Evolutionary conservation across 1,140 invertebrate genomes (phyloP), one percentile per base, ranked within the genome.

Genomic region (Drosophila busckii): DNA sequence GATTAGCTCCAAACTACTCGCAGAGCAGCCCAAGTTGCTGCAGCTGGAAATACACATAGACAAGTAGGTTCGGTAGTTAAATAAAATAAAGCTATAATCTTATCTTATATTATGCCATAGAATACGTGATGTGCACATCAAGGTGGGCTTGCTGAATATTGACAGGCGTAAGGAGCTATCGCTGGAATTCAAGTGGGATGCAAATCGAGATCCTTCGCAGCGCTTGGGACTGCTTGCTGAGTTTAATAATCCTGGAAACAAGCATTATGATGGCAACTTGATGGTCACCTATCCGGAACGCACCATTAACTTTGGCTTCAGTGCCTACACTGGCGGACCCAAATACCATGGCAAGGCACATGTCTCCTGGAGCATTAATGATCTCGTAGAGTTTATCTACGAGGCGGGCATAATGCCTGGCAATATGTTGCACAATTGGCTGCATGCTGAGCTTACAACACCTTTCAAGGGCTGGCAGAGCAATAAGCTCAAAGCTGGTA

Each of bases 121-220:
- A 71, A 88, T 93, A 52, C 89, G 93, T 31, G 94, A 95, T 78
- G 88, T 95, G n/a, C 91, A 92, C 54, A 70, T 95, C 9, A 89
- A 90, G 1, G 85, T 92, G 37, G 90, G 89, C 17, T 89, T 90
- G 0, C 87, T 90, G 3, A 90, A 91, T 49, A 89, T 90, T 13
- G 78, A 88, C 0, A 71, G 87, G 10, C 89, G 89, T 9, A 93
- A 93, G 68, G 90, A 92, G 40, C 87, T 92, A 2, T 92, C 90
- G 0, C 83, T 93, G 0, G 92, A 93, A 49, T 70, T 95, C 0
- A 94, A 94, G 65, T 95, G 94, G 94, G 93, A 95, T 70, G 93
- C 93, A 0, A 95, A 94, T 86, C 89, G 94, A 5, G 93, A 95
- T 88, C 93, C 93, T 0, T 90, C 90, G 26, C 90, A 93, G 66